Conservation (phyloP, 92 coral and sea anemone species). For the Zoanthus sociatus region DNA sequence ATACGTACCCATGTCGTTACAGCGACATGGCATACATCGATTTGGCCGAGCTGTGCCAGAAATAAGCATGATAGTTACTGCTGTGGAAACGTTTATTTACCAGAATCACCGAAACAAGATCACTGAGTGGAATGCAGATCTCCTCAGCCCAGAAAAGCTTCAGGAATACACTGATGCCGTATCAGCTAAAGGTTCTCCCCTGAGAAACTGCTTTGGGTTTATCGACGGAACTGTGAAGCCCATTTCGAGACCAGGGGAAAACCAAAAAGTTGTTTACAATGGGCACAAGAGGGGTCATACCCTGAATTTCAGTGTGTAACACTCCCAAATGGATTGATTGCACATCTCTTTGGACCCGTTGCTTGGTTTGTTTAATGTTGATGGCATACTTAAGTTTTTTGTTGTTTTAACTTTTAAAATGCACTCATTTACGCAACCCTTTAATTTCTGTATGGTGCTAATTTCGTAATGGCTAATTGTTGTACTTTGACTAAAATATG, state of each 20-base stretch:
- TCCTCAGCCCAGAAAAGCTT: slow-evolving; percentile 50
- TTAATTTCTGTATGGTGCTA: slow-evolving; percentile 17
- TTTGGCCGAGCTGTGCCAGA: slow-evolving; percentile 46
- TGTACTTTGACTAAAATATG: background rate
- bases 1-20: slow-evolving; percentile 49
- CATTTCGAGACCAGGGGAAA: slow-evolving; percentile 14
- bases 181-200: slow-evolving; percentile 55
- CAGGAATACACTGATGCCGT: slow-evolving; percentile 54
- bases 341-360: slow-evolving; percentile 25
- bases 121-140: slow-evolving; percentile 47
- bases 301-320: slow-evolving; percentile 23
- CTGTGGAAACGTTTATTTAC: slow-evolving; percentile 37
- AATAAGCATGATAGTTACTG: slow-evolving; percentile 9
- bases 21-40: slow-evolving; percentile 43
- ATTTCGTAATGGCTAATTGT: slow-evolving; percentile 8
- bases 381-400: background rate
- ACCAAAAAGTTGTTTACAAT: background rate
- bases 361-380: slow-evolving; percentile 27
- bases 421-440: slow-evolving; percentile 13
- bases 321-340: slow-evolving; percentile 26
- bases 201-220: slow-evolving; percentile 40
- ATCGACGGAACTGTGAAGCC: no score
- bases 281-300: background rate
- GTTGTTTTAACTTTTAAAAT: slow-evolving; percentile 6
- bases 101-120: slow-evolving; percentile 27